Conservation (phyloP, 2,888 invertebrate species). For the Plusia festucae region DNA sequence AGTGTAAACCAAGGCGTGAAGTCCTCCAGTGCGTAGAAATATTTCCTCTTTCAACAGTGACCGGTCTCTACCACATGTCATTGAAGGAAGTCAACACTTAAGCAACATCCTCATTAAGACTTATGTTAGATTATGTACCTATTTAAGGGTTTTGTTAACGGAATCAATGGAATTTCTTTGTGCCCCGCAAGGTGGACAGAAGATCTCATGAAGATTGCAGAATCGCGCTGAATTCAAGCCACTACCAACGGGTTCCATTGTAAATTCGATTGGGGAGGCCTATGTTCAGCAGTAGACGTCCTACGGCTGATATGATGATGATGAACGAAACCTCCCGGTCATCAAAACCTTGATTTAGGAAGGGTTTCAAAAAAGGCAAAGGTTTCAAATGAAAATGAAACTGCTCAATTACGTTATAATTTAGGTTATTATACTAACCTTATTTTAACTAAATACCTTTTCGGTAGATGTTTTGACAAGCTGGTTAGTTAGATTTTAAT, state of each 20-base stretch:
- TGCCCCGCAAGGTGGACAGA: too few species aligned
- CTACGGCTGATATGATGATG: too few species aligned
- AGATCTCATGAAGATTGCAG: too few species aligned
- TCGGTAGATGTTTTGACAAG: not conserved
- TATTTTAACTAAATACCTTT: not conserved
- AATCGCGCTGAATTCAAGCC: too few species aligned
- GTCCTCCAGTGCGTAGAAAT: constrained; percentile 32
- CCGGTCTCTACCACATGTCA: constrained; percentile 47
- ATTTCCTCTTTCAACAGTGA: constrained; percentile 45
- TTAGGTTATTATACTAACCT: not conserved
- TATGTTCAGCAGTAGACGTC: too few species aligned
- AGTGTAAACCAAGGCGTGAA: constrained; percentile 12
- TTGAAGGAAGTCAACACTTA: constrained; percentile 51
- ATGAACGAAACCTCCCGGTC: too few species aligned
- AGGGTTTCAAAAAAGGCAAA: too few species aligned
- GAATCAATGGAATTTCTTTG: too few species aligned
- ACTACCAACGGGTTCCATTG: too few species aligned
- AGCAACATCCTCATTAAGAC: constrained; percentile 36
- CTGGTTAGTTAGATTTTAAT: not conserved
- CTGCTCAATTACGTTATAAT: not conserved
- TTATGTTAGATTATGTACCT: not conserved
- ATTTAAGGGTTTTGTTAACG: not conserved
- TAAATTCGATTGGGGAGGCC: too few species aligned
- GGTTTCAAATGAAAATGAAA: too few species aligned
- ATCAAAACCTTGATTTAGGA: too few species aligned